A percentile compares a stretch with the other conserved stretches of the same genome.
phyloP scores from a whole-genome alignment of 2,113 vertebrate species.

The Eclectus roratus region DNA sequence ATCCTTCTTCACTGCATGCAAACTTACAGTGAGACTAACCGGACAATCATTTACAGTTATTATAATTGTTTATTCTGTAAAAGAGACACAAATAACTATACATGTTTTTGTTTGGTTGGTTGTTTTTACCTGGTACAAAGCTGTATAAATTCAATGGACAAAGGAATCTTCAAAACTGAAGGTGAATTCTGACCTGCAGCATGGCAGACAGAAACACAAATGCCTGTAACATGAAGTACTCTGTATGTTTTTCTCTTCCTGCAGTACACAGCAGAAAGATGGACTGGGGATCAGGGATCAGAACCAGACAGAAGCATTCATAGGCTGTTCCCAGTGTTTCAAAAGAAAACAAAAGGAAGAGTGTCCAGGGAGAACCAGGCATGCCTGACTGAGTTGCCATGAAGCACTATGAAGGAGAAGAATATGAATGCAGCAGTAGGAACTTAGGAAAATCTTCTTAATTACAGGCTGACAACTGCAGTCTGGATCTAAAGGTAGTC shows the following conservation, averaged over 20 bases:
- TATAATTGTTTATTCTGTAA: constrained; percentile 5
- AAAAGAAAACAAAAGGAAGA: constrained; percentile 32
- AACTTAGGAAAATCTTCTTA: not conserved
- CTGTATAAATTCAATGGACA: constrained; percentile 34
- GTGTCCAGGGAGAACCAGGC: not conserved
- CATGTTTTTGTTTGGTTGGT: not conserved
- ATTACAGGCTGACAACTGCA: not conserved
- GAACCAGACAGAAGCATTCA: constrained; percentile 20
- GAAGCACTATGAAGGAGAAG: not conserved
- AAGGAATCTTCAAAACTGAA: constrained; percentile 46
- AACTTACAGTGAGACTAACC: constrained; percentile 13
- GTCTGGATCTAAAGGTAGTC: not conserved
- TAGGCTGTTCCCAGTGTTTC: not conserved
- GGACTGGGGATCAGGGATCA: constrained; percentile 1
- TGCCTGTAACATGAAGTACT: constrained; percentile 30
- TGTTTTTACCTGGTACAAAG: not conserved
- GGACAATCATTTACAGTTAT: constrained; percentile 5
- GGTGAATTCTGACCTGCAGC: constrained; percentile 25
- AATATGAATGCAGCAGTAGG: not conserved
- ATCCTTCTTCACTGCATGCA: not conserved
- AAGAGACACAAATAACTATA: not conserved
- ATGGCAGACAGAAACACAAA: constrained; percentile 29
- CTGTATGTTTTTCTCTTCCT: constrained; percentile 5
- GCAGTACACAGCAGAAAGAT: not conserved
- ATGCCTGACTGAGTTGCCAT: not conserved